Evolutionary conservation across 2,113 vertebrate genomes (phyloP), one percentile per base, ranked within the genome.

Genomic region (Sphyrna mokarran): DNA sequence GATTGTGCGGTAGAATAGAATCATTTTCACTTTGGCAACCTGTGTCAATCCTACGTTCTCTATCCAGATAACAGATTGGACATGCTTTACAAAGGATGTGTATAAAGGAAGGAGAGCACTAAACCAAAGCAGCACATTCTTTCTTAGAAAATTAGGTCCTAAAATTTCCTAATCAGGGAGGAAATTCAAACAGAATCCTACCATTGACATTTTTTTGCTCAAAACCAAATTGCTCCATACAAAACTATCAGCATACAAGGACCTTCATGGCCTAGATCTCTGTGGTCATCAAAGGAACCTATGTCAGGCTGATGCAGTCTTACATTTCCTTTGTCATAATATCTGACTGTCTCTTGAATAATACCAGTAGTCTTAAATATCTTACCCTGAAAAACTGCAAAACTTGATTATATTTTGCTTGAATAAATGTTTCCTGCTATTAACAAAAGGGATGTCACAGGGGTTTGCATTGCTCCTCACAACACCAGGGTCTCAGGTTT

Each of bases 1-100:
- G 94, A 95, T 72, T 48, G 63, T 33, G 37, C 3, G 48, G 23
- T 95, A 66, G 68, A 76, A 95, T 54, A 72, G 40, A 54, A 72
- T 95, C 20, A 72, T 95, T 43, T 95, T 48, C 40, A 95, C 94
- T 95, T 72, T 54, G 72, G 94, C 94, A 76, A 33, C 68, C 69
- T 72, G 40, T 72, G 37, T 29, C 69, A 95, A 72, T 48, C 22
- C 43, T 23, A 61, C n/a, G 29, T 26, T 6, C 58, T 63, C n/a
- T 48, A 89, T 33, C 26, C 9, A 29, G 29, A 89, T 0, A 61
- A 70, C 40, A 69, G 40, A 29, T 48, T 3, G 68, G 4, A 54
- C 9, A 33, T 70, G 37, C 22, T 48, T 72, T 10, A 95, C 23
- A 72, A 66, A 91, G 14, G 26, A 18, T 63, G 61, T 66, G 33